Evolutionary conservation across 1,140 invertebrate genomes (phyloP).

Genomic region (Drosophila melanica): DNA sequence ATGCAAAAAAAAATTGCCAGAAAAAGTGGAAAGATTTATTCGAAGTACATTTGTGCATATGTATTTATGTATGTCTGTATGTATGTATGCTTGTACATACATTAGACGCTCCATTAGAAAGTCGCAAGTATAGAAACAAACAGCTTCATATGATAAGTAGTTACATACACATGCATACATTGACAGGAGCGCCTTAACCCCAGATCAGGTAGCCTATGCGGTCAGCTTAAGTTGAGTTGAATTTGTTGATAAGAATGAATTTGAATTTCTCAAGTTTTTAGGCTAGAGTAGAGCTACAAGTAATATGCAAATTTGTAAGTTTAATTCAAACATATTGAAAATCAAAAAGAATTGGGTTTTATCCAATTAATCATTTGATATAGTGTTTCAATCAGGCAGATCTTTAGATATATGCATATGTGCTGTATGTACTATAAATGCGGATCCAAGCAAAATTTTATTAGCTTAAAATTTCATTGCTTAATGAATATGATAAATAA

Average conservation of each 20-base stretch:
- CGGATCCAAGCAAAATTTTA: too few species aligned
- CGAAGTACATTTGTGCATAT: conserved; percentile 11
- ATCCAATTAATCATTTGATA: too few species aligned
- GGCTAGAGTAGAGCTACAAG: too few species aligned
- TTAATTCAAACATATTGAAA: too few species aligned
- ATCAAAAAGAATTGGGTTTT: too few species aligned
- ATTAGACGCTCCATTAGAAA: conserved; percentile 48
- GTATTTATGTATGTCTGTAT: conserved; percentile 3
- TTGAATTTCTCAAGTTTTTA: too few species aligned
- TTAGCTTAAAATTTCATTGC: too few species aligned
- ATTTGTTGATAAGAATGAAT: neutral
- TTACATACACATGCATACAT: neutral
- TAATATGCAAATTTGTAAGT: too few species aligned
- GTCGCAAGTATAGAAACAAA: conserved; percentile 40
- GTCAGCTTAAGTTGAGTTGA: neutral
- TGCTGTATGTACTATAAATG: too few species aligned
- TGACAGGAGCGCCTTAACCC: conserved; percentile 3
- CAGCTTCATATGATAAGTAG: conserved; percentile 49
- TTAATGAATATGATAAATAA: too few species aligned
- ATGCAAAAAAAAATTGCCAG: conserved; percentile 53
- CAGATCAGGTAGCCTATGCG: neutral
- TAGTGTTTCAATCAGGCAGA: too few species aligned
- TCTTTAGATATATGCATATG: too few species aligned
- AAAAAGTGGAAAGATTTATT: conserved; percentile 63
- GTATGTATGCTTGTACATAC: conserved; percentile 16